Percentiles rank a stretch among this genome's conserved stretches.
Evolutionary conservation across 1,140 invertebrate genomes (phyloP).

Genomic region (Drosophila bocki): DNA sequence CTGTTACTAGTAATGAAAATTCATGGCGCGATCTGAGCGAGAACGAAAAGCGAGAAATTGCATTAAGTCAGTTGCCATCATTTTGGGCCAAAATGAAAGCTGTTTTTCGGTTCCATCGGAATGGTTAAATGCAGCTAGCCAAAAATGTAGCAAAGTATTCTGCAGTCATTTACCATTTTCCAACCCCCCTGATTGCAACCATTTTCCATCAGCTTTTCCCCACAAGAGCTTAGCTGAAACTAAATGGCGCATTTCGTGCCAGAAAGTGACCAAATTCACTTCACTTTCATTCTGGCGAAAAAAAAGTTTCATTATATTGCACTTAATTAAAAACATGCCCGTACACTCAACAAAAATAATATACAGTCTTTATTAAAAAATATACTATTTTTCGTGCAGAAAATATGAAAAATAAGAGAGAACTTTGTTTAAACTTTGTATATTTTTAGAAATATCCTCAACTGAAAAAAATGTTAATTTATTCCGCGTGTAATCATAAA

Average conservation of each 20-base stretch:
- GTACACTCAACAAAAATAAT: conserved; percentile 23
- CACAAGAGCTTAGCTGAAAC: conserved; percentile 3
- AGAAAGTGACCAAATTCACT: conserved; percentile 47
- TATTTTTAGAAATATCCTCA: background rate
- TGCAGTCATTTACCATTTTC: conserved; percentile 11
- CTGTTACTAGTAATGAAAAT: conserved; percentile 58
- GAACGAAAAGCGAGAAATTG: conserved; percentile 53
- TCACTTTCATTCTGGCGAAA: conserved; percentile 18
- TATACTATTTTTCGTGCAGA: too few species aligned
- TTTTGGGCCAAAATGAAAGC: conserved; percentile 39
- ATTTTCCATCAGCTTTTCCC: background rate
- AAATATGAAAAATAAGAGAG: background rate
- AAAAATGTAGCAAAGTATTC: conserved; percentile 5
- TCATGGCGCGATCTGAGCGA: conserved; percentile 49
- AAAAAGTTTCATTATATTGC: conserved; percentile 68
- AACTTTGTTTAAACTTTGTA: background rate
- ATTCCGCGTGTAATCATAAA: conserved; percentile 15
- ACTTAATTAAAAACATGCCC: conserved; percentile 78
- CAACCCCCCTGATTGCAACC: background rate
- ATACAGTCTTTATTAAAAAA: too few species aligned
- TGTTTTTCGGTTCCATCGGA: background rate
- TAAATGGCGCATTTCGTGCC: conserved; percentile 21
- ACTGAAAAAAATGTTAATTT: background rate
- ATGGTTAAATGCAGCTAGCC: conserved; percentile 31
- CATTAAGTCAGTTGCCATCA: conserved; percentile 65